A percentile compares a stretch with the other conserved stretches of the same genome.
Evolutionary conservation across 2,888 invertebrate species (phyloP).

Genomic region (Pachliopta kotzebuea): DNA sequence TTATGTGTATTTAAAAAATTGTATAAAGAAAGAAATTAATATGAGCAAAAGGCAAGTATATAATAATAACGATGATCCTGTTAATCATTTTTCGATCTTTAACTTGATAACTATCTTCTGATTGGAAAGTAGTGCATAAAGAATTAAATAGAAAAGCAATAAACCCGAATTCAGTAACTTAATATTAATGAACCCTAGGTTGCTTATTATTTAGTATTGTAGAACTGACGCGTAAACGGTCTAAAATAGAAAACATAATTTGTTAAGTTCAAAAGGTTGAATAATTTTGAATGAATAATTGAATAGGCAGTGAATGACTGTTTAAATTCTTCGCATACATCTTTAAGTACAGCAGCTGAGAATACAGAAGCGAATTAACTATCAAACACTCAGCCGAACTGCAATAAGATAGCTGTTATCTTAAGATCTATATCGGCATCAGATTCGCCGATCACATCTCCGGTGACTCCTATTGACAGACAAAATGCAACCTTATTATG

Average conservation of each 20-base stretch:
- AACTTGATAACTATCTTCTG: too few relatives aligned
- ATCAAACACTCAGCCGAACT: conserved; percentile 38
- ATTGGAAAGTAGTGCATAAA: too few relatives aligned
- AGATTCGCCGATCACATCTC: conserved; percentile 48
- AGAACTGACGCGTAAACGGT: not conserved
- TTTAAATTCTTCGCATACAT: conserved; percentile 20
- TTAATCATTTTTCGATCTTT: too few relatives aligned
- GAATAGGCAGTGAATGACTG: not conserved
- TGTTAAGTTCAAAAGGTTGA: not conserved
- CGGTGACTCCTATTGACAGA: conserved; percentile 50
- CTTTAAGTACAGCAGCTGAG: conserved; percentile 38
- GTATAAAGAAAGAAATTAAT: too few relatives aligned
- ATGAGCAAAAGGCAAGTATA: too few relatives aligned
- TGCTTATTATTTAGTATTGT: not conserved
- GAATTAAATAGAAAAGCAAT: too few relatives aligned
- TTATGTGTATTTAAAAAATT: not conserved
- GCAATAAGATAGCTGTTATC: conserved; percentile 69
- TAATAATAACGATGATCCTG: too few relatives aligned
- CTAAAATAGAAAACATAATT: not conserved
- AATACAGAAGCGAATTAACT: conserved; percentile 42
- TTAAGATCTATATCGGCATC: conserved; percentile 50
- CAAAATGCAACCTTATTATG: conserved; percentile 43
- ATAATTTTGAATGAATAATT: conserved; percentile 1
- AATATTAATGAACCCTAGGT: too few relatives aligned
- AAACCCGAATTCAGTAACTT: too few relatives aligned